A percentile compares a stretch with the other conserved stretches of the same genome.
Evolutionary conservation across 2,797 vertebrate genomes (phyloP).

Genomic region (Bradypodion pumilum): DNA sequence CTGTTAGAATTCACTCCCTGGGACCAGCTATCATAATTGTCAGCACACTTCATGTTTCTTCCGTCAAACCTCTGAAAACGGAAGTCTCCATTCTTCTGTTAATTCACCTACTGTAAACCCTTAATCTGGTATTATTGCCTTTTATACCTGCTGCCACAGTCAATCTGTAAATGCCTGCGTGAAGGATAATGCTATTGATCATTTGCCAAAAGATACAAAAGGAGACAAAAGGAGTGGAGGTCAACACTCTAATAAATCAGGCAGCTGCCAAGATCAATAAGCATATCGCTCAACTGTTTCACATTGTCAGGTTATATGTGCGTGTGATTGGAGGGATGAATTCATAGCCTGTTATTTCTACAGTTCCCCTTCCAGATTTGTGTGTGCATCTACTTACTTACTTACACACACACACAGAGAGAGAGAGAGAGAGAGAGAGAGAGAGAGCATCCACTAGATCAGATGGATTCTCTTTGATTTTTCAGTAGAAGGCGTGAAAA

Average conservation of each 20-base stretch:
- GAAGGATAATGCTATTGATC: slow-evolving; percentile 67
- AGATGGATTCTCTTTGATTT: slow-evolving; percentile 27
- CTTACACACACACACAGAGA: neutral
- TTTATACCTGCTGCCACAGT: slow-evolving; percentile 56
- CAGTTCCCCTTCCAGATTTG: slow-evolving; percentile 28
- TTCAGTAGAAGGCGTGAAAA: slow-evolving; percentile 1
- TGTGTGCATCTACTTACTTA: slow-evolving; percentile 18
- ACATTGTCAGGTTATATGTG: slow-evolving; percentile 37
- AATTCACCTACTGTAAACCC: slow-evolving; percentile 39
- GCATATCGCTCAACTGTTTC: slow-evolving; percentile 59
- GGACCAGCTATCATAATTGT: slow-evolving; percentile 32
- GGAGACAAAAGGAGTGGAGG: slow-evolving; percentile 52
- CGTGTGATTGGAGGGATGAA: no score
- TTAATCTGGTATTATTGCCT: slow-evolving; percentile 51
- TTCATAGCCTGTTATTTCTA: slow-evolving; percentile 27
- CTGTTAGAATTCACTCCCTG: slow-evolving; percentile 26
- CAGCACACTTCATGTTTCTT: slow-evolving; percentile 35
- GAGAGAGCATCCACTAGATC: slow-evolving; percentile 22
- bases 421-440: no score
- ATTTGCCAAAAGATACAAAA: slow-evolving; percentile 75
- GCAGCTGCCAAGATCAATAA: slow-evolving; percentile 73
- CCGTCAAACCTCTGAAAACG: slow-evolving; percentile 38
- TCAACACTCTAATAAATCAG: slow-evolving; percentile 75
- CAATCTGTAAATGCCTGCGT: slow-evolving; percentile 43
- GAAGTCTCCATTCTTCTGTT: slow-evolving; percentile 35